These are phyloP conservation scores for Plecotus auritus DNA, from an alignment of 2,113 vertebrate species.

Conservation along the genomic window DNA sequence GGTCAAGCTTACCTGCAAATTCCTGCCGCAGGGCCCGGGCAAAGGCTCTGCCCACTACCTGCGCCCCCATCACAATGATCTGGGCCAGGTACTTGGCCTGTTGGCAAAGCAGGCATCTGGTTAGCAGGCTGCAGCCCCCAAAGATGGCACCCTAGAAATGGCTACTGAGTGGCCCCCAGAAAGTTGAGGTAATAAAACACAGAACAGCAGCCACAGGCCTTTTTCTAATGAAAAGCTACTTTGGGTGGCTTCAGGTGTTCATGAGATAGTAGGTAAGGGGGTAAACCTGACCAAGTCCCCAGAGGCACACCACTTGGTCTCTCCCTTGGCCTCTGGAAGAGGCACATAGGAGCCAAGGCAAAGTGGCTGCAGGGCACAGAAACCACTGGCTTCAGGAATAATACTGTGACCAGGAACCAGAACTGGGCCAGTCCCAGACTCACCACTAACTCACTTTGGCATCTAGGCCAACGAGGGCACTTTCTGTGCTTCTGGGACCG, in stretches of 20 bases:
- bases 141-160: not conserved
- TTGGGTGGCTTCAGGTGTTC: not conserved
- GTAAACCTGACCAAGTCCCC: not conserved
- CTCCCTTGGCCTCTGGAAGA: not conserved
- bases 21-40: conserved; percentile 94
- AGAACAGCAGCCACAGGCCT: not conserved
- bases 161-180: not conserved
- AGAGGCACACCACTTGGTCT: not conserved
- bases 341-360: not conserved
- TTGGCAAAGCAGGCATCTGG: not conserved
- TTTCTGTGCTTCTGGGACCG: not conserved
- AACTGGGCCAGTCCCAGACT: not conserved
- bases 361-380: not conserved
- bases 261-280: not conserved
- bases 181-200: not conserved
- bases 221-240: not conserved
- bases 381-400: not conserved
- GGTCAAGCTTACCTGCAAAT: conserved; percentile 86
- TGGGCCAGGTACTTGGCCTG: conserved; percentile 97
- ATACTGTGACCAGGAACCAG: not conserved
- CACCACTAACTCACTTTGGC: not conserved
- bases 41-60: conserved; percentile 96
- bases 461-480: not conserved
- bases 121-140: not conserved
- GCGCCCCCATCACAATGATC: conserved; percentile 94